Evolutionary conservation across 2,113 vertebrate genomes (phyloP), one percentile per base, ranked within the genome.

Genomic region (Aegotheles bennettii): DNA sequence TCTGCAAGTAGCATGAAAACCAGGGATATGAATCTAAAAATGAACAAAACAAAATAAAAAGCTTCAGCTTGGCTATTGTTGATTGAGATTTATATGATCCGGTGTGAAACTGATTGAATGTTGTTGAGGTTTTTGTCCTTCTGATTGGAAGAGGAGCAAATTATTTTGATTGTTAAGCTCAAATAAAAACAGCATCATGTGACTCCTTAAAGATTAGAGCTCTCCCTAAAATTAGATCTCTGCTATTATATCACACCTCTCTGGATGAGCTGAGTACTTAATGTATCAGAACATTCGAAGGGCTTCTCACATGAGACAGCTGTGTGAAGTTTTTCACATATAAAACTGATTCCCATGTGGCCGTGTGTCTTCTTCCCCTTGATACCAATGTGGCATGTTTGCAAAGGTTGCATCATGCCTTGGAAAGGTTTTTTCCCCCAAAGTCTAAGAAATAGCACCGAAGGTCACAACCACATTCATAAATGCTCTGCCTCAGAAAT

Each of bases 401-500:
- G 64, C 50, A n/a, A 24, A 48, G 53, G 1, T 11, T 21, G 42
- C 42, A 1, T 38, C 6, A 0, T 9, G 2, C 10, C 40, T 47
- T 26, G 42, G 65, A 8, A 69, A 9, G 51, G 7, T 2, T 9
- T 3, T n/a, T 82, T 76, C 8, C 65, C 74, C 63, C 24, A 2
- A 6, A n/a, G 56, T 2, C 50, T 35, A 4, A 7, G 54, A 35
- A 33, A 3, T 1, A 26, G 54, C 45, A 1, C 63, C 20, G 64
- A 5, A 0, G 14, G 21, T 68, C 60, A 36, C 38, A 59, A 25
- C n/a, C 0, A 0, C 7, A 2, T 2, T 57, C 20, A 0, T 2
- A 4, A 56, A 10, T 0, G 33, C 31, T 70, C 35, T 47, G 53
- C 11, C 56, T 36, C 24, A 9, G 14, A 3, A 35, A 23, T 0